Evolutionary conservation across 2,888 invertebrate species (phyloP), one percentile per base, ranked within the genome.

Genomic region (Seira musarum): DNA sequence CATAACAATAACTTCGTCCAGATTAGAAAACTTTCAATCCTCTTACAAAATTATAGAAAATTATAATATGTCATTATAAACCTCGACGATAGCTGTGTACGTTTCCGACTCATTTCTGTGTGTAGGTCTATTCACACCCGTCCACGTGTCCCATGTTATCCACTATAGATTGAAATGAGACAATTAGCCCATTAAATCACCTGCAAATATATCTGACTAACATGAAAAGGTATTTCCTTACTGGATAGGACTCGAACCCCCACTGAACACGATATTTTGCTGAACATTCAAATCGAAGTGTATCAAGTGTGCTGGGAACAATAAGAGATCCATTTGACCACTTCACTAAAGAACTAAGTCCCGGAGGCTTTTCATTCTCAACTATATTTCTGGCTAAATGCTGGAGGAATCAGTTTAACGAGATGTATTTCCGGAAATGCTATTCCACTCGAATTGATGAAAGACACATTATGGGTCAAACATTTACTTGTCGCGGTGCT

Each of bases 171-270:
- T 13, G 13, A 8, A 40, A 40, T n/a, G n/a, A n/a, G n/a, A n/a
- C n/a, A n/a, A n/a, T n/a, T n/a, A n/a, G n/a, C n/a, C 30, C 30
- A 30, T 30, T 5, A 30, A 30, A 30, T 30, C 30, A 30, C n/a
- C n/a, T n/a, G n/a, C n/a, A n/a, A n/a, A n/a, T n/a, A n/a, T n/a
- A n/a, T n/a, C n/a, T n/a, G n/a, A n/a, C n/a, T n/a, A n/a, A n/a
- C n/a, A n/a, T n/a, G n/a, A n/a, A n/a, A 30, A 30, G 8, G 30
- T 30, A 30, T 30, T 30, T 30, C 30, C 22, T 40, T 78, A 81
- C 81, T 21, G 76, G 81, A 64, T 49, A 81, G 6, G 67, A 67
- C 57, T 72, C 67, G 22, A 81, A 81, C 24, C 77, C 77, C 81
- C 81, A 81, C 57, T 68, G 69, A 53, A 81, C 73, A n/a, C 57